These are phyloP conservation scores for Gymnothorax javanicus DNA, from an alignment of 2,797 vertebrate species.

Conservation along the genomic window DNA sequence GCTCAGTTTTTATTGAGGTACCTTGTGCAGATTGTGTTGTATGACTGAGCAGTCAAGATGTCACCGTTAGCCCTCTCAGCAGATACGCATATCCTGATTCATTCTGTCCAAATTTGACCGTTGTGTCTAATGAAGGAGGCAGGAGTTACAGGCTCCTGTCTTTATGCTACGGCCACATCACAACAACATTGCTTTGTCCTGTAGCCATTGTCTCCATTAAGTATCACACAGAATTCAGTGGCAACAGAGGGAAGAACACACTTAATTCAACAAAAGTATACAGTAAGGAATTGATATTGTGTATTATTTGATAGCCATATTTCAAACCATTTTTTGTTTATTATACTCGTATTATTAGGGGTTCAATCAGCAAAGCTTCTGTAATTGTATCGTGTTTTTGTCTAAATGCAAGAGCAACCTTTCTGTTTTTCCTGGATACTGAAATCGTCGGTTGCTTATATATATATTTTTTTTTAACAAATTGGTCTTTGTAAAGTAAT, in stretches of 20 bases:
- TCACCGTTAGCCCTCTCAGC: not conserved
- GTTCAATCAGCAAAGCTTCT: no score
- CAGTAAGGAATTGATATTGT: not conserved
- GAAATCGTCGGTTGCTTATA: no score
- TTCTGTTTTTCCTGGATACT: no score
- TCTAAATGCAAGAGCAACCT: no score
- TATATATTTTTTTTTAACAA: no score
- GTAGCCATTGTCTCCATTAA: not conserved
- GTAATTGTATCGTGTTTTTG: no score
- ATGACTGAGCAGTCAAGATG: not conserved
- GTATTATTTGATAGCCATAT: not conserved
- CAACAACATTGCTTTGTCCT: constrained; percentile 24
- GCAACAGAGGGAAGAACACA: not conserved
- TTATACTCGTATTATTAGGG: not conserved
- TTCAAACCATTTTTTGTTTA: not conserved
- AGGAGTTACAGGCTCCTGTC: constrained; percentile 18
- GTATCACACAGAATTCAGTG: not conserved
- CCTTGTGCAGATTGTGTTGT: constrained; percentile 44
- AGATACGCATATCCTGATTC: not conserved
- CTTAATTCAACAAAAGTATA: not conserved
- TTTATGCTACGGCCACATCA: constrained; percentile 16
- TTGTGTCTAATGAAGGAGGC: constrained; percentile 52
- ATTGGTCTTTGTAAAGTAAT: no score
- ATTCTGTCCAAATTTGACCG: constrained; percentile 43
- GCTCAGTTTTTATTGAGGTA: not conserved